phyloP scores from a whole-genome alignment of 2,113 vertebrate genomes.

The Plectropomus leopardus region DNA sequence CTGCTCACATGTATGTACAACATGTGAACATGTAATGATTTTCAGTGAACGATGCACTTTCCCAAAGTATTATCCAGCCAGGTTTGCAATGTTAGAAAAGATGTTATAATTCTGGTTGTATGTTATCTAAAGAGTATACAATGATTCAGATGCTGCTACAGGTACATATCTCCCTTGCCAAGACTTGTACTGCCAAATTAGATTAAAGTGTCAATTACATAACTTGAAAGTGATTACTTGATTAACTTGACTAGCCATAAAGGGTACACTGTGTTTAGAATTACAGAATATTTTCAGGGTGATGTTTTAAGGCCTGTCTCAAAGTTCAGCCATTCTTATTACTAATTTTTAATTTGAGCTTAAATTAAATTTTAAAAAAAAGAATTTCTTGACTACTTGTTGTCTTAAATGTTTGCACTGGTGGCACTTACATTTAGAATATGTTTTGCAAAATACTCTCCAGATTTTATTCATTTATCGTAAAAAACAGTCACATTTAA shows the following conservation, averaged over 20 bases:
- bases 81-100: conserved; percentile 1
- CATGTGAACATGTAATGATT: not conserved
- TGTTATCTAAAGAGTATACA: not conserved
- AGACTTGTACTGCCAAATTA: not conserved
- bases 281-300: too few relatives aligned
- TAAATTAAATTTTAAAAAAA: conserved; percentile 46
- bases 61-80: conserved; percentile 3
- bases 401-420: conserved; percentile 5
- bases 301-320: not conserved
- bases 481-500: conserved; percentile 18
- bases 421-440: not conserved
- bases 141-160: not conserved
- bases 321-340: not conserved
- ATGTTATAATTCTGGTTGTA: not conserved
- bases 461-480: not conserved
- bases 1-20: not conserved
- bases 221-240: conserved; percentile 11
- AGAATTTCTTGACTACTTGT: conserved; percentile 5
- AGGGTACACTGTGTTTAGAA: not conserved
- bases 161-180: conserved; percentile 6
- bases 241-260: not conserved
- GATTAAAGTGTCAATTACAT: not conserved
- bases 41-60: conserved; percentile 50
- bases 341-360: conserved; percentile 36
- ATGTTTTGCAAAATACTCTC: not conserved